These are phyloP conservation scores for Amphiprion ocellaris DNA, from an alignment of 2,113 vertebrate genomes.

Conservation along the genomic window DNA sequence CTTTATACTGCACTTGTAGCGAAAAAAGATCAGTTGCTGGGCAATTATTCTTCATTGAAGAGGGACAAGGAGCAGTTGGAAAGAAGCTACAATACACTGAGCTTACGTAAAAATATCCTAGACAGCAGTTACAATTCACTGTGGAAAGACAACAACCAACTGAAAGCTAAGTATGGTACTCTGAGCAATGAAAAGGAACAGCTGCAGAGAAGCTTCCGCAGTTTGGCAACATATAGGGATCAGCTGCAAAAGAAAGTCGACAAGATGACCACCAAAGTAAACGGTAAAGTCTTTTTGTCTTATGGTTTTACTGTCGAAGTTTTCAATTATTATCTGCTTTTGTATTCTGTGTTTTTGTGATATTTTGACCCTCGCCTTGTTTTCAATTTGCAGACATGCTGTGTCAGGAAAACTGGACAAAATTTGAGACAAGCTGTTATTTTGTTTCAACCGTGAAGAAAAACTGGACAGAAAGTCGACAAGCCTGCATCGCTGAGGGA, in stretches of 20 bases:
- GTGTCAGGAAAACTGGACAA: slow-evolving; percentile 45
- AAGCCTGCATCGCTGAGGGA: slow-evolving; percentile 15
- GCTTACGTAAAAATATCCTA: background rate
- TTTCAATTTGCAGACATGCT: background rate
- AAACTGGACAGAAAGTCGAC: slow-evolving; percentile 47
- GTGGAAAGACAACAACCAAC: slow-evolving; percentile 1
- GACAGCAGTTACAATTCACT: slow-evolving; percentile 10
- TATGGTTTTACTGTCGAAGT: background rate
- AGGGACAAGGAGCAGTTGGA: slow-evolving; percentile 32
- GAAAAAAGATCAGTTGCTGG: slow-evolving; percentile 14
- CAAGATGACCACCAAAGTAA: slow-evolving; percentile 9
- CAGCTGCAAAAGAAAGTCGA: background rate
- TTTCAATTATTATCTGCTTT: too few species aligned
- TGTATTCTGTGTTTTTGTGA: background rate
- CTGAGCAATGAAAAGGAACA: background rate
- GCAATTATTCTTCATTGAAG: slow-evolving; percentile 23
- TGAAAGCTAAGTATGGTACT: slow-evolving; percentile 2
- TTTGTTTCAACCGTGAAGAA: background rate
- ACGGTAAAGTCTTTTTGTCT: slow-evolving; percentile 18
- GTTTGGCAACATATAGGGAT: background rate
- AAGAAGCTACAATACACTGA: background rate
- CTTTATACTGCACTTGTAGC: background rate
- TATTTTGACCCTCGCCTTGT: background rate
- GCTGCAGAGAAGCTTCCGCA: slow-evolving; percentile 9
- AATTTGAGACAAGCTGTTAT: slow-evolving; percentile 60